Evolutionary conservation across 2,888 invertebrate species (phyloP), one percentile per base, ranked within the genome.

Genomic region (Limenitis camilla): DNA sequence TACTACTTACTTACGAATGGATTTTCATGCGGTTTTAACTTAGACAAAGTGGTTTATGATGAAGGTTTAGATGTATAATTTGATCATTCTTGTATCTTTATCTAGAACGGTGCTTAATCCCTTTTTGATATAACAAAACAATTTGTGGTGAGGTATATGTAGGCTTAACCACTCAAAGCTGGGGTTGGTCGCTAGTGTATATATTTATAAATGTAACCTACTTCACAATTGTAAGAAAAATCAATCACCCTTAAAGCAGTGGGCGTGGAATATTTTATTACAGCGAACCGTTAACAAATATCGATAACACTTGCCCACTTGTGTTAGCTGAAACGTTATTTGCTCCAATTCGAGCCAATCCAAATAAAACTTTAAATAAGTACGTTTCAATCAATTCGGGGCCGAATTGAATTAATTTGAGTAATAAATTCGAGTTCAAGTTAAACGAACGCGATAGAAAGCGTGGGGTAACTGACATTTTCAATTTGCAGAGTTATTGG

Each of bases 321-420:
- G 39, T 51, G 43, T 42, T 43, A 40, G 32, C 28, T 28, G 47
- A 47, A 51, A 31, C 42, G 42, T 47, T 38, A 48, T 46, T 48
- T 41, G 32, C 38, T 38, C 58, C 44, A 59, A 64, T 44, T 10
- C 28, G 35, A 63, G 60, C 59, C 33, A 48, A 49, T 57, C 44
- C 43, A 39, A 58, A 49, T 53, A 58, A 50, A 62, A 59, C 44
- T 59, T 59, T 49, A 57, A 49, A 58, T 60, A 61, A 65, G 58
- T 55, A 59, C 59, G 59, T 62, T 63, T 61, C 61, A 66, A 65
- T 68, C 64, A 62, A 62, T 46, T 53, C 49, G 33, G 53, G 59
- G 46, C 47, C 53, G 61, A 55, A 62, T 40, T 63, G 53, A 61
- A 64, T 66, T 64, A 66, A 65, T 60, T 60, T 56, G 49, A 54